Evolutionary conservation across 2,888 invertebrate genomes (phyloP).

Genomic region (Synergus itoensis): DNA sequence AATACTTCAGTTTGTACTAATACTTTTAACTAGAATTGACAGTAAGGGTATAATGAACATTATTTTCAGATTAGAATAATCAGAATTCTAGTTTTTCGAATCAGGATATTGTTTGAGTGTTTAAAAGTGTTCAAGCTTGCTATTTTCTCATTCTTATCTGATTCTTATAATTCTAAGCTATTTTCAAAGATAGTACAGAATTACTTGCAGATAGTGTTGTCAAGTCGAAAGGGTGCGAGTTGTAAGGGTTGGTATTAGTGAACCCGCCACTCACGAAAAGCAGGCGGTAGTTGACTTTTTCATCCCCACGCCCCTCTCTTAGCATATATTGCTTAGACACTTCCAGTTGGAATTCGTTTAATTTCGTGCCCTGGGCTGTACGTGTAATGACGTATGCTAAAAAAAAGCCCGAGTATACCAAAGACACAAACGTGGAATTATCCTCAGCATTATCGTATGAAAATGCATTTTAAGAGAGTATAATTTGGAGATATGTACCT

Average conservation of each 20-base stretch:
- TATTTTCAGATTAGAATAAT: too few relatives aligned
- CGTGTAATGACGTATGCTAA: constrained; percentile 4
- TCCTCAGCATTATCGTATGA: not conserved
- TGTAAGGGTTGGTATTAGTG: constrained; percentile 58
- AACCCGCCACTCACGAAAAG: constrained; percentile 66
- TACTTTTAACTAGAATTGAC: too few relatives aligned
- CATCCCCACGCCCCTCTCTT: constrained; percentile 55
- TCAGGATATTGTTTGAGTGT: too few relatives aligned
- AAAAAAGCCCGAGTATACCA: not conserved
- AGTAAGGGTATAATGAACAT: too few relatives aligned
- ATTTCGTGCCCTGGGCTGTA: constrained; percentile 50
- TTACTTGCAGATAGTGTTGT: constrained; percentile 45
- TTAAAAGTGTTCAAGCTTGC: not conserved
- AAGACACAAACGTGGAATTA: not conserved
- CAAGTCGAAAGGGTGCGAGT: constrained; percentile 50
- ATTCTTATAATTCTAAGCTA: not conserved
- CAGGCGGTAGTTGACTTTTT: constrained; percentile 66
- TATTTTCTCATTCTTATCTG: not conserved
- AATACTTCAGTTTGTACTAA: too few relatives aligned
- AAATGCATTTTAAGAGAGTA: not conserved
- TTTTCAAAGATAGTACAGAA: not conserved
- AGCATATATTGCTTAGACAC: constrained; percentile 52
- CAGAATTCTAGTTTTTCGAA: too few relatives aligned
- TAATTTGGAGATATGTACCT: not conserved
- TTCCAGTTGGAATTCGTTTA: constrained; percentile 66